phyloP scores from a whole-genome alignment of 2,888 invertebrate genomes.

The Dexiosoma caninum region DNA sequence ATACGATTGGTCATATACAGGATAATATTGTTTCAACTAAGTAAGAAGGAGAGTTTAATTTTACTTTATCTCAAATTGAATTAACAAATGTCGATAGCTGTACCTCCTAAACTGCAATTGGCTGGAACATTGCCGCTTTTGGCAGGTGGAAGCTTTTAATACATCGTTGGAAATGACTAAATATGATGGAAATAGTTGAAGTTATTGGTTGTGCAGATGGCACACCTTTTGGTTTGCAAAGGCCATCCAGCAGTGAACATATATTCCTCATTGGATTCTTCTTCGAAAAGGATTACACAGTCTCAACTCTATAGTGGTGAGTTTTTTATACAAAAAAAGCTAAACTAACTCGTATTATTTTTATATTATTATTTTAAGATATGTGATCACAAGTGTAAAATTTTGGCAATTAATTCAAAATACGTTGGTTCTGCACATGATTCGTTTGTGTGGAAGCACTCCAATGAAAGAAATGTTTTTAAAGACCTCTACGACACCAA shows the following conservation, averaged over 20 bases:
- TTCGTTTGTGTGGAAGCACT: slow-evolving; percentile 29
- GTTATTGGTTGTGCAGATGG: too few species aligned
- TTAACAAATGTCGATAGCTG: background rate
- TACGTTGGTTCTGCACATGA: slow-evolving; percentile 20
- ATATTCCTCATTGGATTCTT: background rate
- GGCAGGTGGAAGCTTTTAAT: too few species aligned
- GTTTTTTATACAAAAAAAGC: too few species aligned
- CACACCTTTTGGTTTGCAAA: slow-evolving; percentile 8
- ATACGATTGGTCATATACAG: background rate
- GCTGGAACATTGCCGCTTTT: background rate
- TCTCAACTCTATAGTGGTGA: slow-evolving; percentile 10
- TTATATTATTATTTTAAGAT: background rate
- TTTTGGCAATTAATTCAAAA: slow-evolving; percentile 19
- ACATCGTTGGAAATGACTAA: too few species aligned
- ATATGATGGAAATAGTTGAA: too few species aligned
- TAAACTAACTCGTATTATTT: too few species aligned
- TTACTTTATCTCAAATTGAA: background rate
- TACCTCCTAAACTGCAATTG: background rate
- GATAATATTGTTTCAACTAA: background rate
- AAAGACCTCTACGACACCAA: background rate
- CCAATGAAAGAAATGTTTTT: slow-evolving; percentile 7
- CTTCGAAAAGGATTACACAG: slow-evolving; percentile 10
- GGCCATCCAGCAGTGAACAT: background rate
- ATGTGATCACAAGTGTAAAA: background rate
- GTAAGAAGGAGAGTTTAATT: slow-evolving; percentile 4